These are phyloP conservation scores for Bicyclus anynana DNA, from an alignment of 1,140 invertebrate genomes.

Conservation along the genomic window DNA sequence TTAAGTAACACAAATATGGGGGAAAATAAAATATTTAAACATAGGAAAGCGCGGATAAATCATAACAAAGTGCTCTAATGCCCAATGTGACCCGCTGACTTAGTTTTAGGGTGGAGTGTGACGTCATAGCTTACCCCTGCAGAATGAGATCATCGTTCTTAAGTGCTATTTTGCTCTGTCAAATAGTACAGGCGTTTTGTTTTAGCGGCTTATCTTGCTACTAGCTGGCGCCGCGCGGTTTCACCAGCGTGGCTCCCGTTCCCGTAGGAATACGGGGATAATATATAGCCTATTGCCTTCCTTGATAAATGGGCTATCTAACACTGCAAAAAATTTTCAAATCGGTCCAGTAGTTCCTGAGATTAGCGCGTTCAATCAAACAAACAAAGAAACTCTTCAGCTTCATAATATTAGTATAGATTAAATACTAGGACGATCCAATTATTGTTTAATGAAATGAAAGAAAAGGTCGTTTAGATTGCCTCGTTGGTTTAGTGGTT, in stretches of 20 bases:
- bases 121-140: constrained; percentile 40
- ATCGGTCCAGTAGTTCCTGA: constrained; percentile 20
- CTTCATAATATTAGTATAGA: no score
- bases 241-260: no score
- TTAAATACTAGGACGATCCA: no score
- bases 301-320: neutral
- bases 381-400: no score
- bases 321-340: constrained; percentile 21
- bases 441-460: no score
- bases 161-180: constrained; percentile 28
- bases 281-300: neutral
- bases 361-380: neutral
- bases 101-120: constrained; percentile 35
- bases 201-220: neutral
- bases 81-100: constrained; percentile 35
- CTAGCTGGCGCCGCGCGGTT: no score
- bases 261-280: no score
- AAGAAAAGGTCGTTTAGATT: no score
- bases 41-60: constrained; percentile 16
- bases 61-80: constrained; percentile 11
- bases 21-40: neutral
- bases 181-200: constrained; percentile 30
- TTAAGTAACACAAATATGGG: no score
- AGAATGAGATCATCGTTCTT: constrained; percentile 52
- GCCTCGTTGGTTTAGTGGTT: no score